These are phyloP conservation scores for Papilio helenus DNA, from an alignment of 1,140 invertebrate genomes.

Conservation along the genomic window DNA sequence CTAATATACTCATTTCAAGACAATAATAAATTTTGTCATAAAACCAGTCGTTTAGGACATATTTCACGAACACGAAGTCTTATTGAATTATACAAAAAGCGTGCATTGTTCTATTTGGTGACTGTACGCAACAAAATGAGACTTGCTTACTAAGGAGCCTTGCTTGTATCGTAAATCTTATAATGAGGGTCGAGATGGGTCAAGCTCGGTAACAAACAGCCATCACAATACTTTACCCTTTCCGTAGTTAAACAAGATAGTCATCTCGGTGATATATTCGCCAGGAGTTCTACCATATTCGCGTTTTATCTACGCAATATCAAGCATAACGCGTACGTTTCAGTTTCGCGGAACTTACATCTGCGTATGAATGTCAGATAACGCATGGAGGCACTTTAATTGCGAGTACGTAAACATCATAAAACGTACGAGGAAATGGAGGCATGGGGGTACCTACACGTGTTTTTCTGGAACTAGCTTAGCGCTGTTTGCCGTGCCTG, in stretches of 20 bases:
- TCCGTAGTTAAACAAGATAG: conserved; percentile 35
- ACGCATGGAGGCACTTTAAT: conserved; percentile 39
- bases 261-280: conserved; percentile 24
- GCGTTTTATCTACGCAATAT: conserved; percentile 37
- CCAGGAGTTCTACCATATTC: conserved; percentile 25
- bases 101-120: not conserved
- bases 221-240: conserved; percentile 23
- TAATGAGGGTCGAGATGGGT: conserved; percentile 36
- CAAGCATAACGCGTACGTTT: conserved; percentile 48
- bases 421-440: conserved; percentile 39
- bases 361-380: conserved; percentile 48
- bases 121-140: conserved; percentile 9
- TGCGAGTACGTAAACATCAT: conserved; percentile 37
- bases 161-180: conserved; percentile 31
- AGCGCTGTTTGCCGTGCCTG: conserved; percentile 27
- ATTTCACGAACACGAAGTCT: not conserved
- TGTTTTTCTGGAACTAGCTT: conserved; percentile 44
- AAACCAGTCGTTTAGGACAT: not conserved
- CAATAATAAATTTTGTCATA: not conserved
- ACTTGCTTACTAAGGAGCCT: conserved; percentile 29
- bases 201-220: not conserved
- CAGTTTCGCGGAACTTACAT: conserved; percentile 50
- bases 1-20: no score
- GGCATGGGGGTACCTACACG: conserved; percentile 20
- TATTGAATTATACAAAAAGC: not conserved